Conservation (phyloP, 1,140 invertebrate species). For the Brachionus calyciflorus region DNA sequence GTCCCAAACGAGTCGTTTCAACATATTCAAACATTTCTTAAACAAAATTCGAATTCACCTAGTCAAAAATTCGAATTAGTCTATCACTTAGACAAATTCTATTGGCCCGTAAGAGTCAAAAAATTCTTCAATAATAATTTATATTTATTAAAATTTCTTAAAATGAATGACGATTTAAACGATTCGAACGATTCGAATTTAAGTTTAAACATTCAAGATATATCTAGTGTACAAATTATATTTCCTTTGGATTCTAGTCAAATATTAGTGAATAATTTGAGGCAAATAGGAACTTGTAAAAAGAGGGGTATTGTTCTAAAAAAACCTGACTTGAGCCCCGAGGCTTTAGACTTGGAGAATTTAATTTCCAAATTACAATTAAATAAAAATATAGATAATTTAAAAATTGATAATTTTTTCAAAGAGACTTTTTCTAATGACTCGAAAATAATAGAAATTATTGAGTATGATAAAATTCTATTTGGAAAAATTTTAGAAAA, state of each 20-base stretch:
- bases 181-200: constrained; percentile 6
- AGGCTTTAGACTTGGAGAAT: no score
- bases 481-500: not conserved
- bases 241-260: not conserved
- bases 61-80: not conserved
- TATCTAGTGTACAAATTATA: not conserved
- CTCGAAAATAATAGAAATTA: no score
- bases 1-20: not conserved
- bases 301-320: no score
- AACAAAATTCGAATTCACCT: not conserved
- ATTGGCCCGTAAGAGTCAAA: constrained; percentile 23
- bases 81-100: constrained; percentile 2
- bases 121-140: not conserved
- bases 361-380: no score
- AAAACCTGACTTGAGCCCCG: no score
- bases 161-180: not conserved
- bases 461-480: no score
- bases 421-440: no score
- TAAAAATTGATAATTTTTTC: no score
- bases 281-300: no score
- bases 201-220: not conserved
- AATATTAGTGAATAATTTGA: not conserved
- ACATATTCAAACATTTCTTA: constrained; percentile 9
- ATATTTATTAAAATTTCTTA: not conserved
- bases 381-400: no score